Conservation (phyloP, 2,888 invertebrate genomes). For the Xanthostigma xanthostigma region DNA sequence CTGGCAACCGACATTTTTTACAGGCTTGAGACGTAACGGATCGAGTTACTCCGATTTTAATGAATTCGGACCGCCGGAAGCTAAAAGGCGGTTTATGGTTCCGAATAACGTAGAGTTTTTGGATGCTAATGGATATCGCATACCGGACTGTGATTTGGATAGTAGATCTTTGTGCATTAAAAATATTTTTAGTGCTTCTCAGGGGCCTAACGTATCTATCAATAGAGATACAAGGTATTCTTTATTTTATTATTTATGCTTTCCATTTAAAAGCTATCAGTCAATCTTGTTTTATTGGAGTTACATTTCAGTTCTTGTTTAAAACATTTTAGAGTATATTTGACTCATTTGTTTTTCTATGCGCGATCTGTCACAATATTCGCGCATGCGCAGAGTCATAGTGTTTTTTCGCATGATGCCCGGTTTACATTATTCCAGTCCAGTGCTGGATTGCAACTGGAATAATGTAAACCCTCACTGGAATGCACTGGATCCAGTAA, state of each 20-base stretch:
- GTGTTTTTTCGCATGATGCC: no score
- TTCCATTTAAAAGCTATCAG: no score
- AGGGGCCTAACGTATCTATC: conserved; percentile 10
- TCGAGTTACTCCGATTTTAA: conserved; percentile 22
- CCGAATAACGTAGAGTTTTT: conserved; percentile 12
- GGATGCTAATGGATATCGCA: conserved; percentile 7
- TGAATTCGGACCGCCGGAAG: conserved; percentile 23
- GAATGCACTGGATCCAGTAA: no score
- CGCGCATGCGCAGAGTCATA: no score
- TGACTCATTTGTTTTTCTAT: no score
- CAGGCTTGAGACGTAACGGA: conserved; percentile 16
- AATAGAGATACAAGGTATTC: conserved; percentile 11
- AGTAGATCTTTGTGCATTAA: conserved; percentile 7
- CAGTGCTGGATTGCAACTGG: no score
- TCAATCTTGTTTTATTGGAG: no score
- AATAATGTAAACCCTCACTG: no score
- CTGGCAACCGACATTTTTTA: conserved; percentile 5
- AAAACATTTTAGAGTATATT: no score
- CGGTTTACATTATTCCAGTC: no score
- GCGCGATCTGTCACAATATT: no score
- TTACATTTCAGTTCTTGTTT: no score
- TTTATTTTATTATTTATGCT: neutral
- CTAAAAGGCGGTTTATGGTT: conserved; percentile 24
- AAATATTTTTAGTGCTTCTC: conserved; percentile 7
- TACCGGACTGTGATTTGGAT: conserved; percentile 10